Percentiles rank a stretch among this genome's conserved stretches.
Evolutionary conservation across 2,113 vertebrate species (phyloP).

Genomic region (Labeo catla): DNA sequence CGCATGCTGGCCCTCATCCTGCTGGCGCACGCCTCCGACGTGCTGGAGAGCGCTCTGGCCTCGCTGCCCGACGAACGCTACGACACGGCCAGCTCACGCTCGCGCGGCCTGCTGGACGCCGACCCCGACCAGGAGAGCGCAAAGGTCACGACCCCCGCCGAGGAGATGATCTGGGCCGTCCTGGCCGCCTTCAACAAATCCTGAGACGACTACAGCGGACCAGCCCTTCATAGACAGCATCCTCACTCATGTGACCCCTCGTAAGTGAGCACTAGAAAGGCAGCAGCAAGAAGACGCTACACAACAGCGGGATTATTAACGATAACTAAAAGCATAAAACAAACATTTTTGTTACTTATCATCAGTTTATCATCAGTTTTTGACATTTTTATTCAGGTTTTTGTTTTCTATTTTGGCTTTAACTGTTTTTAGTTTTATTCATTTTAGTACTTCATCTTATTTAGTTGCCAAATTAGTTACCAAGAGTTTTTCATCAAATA

Average conservation of each 20-base stretch:
- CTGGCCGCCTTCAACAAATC: conserved; percentile 83
- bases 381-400: fast-evolving
- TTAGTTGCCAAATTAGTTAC: background rate
- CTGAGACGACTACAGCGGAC: conserved; percentile 46
- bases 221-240: background rate
- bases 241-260: no score
- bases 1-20: conserved; percentile 79
- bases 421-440: background rate
- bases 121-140: conserved; percentile 79
- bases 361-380: no score
- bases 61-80: conserved; percentile 78
- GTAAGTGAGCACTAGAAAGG: background rate
- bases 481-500: no score
- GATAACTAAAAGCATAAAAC: no score
- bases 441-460: background rate
- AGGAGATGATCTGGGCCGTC: conserved; percentile 86
- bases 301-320: no score
- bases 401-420: no score
- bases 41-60: conserved; percentile 80
- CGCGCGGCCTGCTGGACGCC: conserved; percentile 77
- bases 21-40: conserved; percentile 80
- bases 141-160: conserved; percentile 70
- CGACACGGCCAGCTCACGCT: conserved; percentile 75
- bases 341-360: no score
- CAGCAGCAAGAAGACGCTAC: no score